Evolutionary conservation across 2,888 invertebrate species (phyloP).

Genomic region (Aphrophora alni): DNA sequence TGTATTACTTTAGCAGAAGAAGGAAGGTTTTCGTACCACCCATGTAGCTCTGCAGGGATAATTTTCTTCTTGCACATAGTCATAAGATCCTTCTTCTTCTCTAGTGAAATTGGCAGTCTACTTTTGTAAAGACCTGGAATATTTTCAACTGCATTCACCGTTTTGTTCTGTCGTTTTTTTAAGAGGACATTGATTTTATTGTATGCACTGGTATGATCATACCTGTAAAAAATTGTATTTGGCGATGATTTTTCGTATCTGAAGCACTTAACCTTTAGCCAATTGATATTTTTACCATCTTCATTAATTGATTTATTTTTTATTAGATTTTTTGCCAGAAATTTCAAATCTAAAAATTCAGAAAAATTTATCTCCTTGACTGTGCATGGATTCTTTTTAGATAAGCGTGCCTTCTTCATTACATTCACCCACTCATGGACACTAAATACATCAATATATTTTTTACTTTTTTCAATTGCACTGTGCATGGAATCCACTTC

Average conservation of each 20-base stretch:
- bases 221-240: conserved; percentile 12
- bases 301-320: conserved; percentile 19
- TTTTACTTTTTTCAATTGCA: background rate
- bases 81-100: too few species aligned
- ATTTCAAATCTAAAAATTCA: conserved; percentile 6
- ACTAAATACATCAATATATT: conserved; percentile 11
- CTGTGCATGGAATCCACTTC: conserved; percentile 9
- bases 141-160: background rate
- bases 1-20: background rate
- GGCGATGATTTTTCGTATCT: conserved; percentile 18
- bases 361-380: background rate
- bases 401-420: conserved; percentile 7
- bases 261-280: conserved; percentile 14
- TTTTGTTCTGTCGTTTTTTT: conserved; percentile 11
- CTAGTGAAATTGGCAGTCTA: too few species aligned
- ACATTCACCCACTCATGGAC: conserved; percentile 10
- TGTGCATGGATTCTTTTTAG: conserved; percentile 10
- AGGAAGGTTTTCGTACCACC: conserved; percentile 19
- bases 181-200: conserved; percentile 11
- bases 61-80: conserved; percentile 21
- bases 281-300: background rate
- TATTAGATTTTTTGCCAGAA: background rate
- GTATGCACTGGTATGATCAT: conserved; percentile 6
- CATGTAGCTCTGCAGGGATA: conserved; percentile 14
- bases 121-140: conserved; percentile 16